These are phyloP conservation scores for Ctenochaetus hawaiiensis DNA, from an alignment of 2,797 vertebrate species.

Conservation along the genomic window DNA sequence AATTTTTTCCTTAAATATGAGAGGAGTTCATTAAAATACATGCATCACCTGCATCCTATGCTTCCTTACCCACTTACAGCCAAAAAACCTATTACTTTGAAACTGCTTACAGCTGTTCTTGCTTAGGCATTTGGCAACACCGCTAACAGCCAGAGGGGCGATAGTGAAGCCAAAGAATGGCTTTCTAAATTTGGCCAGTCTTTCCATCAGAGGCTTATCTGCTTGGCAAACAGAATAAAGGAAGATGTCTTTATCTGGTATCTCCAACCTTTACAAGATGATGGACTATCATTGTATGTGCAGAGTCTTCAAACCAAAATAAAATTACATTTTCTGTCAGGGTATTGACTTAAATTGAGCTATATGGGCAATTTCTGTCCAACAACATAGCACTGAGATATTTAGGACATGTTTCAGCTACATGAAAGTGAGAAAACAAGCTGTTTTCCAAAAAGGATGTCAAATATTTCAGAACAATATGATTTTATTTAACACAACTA, in stretches of 20 bases:
- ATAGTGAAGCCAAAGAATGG: conserved; percentile 48
- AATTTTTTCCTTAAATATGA: conserved; percentile 42
- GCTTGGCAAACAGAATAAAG: conserved; percentile 25
- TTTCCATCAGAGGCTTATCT: conserved; percentile 51
- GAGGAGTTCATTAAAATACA: conserved; percentile 53
- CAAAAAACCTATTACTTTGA: conserved; percentile 61
- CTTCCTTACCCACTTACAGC: conserved; percentile 43
- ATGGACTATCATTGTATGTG: conserved; percentile 6
- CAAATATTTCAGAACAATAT: conserved; percentile 15
- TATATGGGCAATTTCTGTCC: conserved; percentile 1
- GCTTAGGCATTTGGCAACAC: conserved; percentile 71
- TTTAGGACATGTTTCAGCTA: not conserved
- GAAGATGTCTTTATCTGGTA: conserved; percentile 23
- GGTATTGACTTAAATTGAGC: not conserved
- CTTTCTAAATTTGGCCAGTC: conserved; percentile 33
- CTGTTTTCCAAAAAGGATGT: conserved; percentile 8
- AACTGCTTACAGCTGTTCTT: conserved; percentile 74
- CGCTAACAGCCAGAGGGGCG: conserved; percentile 35
- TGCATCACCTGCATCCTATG: conserved; percentile 59
- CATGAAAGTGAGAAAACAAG: not conserved
- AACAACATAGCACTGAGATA: not conserved
- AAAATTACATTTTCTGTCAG: conserved; percentile 14
- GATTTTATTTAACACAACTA: conserved; percentile 25
- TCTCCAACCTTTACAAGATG: conserved; percentile 9
- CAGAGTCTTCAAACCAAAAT: conserved; percentile 5